phyloP scores from a whole-genome alignment of 2,113 vertebrate genomes.

The Urocolius indicus region DNA sequence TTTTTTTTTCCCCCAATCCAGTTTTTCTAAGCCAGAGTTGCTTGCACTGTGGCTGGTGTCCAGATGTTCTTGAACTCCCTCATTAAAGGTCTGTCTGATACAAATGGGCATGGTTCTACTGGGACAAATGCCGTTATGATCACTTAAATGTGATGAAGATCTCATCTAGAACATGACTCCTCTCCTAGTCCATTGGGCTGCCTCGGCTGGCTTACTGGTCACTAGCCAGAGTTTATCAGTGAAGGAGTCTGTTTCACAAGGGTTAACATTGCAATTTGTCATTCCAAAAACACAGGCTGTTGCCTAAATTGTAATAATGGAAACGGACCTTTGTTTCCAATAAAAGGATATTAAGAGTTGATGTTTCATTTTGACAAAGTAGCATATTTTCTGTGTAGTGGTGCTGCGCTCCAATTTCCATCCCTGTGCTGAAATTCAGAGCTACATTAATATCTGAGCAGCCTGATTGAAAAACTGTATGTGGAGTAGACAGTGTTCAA shows the following conservation, averaged over 20 bases:
- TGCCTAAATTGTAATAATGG: neutral
- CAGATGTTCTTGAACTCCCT: neutral
- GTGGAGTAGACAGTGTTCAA: neutral
- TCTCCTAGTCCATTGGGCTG: neutral
- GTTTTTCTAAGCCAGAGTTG: neutral
- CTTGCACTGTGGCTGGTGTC: neutral
- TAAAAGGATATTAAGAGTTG: neutral
- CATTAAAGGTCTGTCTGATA: neutral
- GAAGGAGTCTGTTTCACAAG: neutral
- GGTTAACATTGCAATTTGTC: neutral
- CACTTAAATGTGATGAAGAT: neutral
- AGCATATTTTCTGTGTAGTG: neutral
- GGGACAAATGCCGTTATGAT: neutral
- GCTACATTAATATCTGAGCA: neutral
- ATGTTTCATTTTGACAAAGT: neutral
- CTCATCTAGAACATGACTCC: neutral
- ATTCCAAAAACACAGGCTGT: neutral
- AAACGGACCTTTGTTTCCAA: slow-evolving; percentile 5
- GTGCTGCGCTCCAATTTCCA: neutral
- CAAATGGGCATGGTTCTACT: neutral
- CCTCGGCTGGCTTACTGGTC: neutral
- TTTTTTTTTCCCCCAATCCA: neutral
- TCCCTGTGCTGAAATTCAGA: neutral
- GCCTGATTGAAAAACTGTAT: neutral
- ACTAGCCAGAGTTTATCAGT: neutral